These are phyloP conservation scores for Pygmarrhopalites habei DNA, from an alignment of 1,140 invertebrate species.

Conservation along the genomic window DNA sequence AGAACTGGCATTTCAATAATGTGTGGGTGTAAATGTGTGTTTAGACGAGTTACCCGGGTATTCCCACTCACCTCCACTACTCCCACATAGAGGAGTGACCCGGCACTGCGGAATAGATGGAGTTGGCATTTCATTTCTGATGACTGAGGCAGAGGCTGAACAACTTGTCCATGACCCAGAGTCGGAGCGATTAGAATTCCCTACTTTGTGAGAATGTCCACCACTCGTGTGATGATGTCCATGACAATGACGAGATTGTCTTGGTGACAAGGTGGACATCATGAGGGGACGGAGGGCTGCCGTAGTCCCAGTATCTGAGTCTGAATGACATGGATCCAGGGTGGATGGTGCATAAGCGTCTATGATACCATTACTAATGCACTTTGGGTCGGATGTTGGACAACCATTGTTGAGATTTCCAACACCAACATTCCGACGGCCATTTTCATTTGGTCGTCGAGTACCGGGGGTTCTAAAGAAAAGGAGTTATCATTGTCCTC, in stretches of 20 bases:
- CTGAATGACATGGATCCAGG: constrained; percentile 35
- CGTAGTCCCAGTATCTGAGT: constrained; percentile 28
- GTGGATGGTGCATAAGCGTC: constrained; percentile 37
- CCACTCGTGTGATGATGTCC: constrained; percentile 12
- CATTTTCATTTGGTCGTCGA: no score
- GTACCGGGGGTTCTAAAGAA: no score
- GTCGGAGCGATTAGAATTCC: constrained; percentile 40
- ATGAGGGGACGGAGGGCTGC: constrained; percentile 29
- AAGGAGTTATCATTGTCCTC: no score
- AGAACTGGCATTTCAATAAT: no score
- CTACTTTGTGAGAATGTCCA: constrained; percentile 26
- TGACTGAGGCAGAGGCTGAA: constrained; percentile 11
- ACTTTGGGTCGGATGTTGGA: constrained; percentile 24
- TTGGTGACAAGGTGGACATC: constrained; percentile 32
- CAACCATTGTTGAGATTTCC: constrained; percentile 26
- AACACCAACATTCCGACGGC: neutral
- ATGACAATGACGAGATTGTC: constrained; percentile 20
- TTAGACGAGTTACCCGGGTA: no score
- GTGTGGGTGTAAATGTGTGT: no score
- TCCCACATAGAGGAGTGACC: constrained; percentile 42
- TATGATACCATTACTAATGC: constrained; percentile 36
- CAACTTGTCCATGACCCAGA: constrained; percentile 47
- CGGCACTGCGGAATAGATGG: constrained; percentile 46
- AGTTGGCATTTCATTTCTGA: constrained; percentile 31
- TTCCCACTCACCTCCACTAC: constrained; percentile 14